Evolutionary conservation across 2,113 vertebrate genomes (phyloP).

Genomic region (Calyptomena viridis): DNA sequence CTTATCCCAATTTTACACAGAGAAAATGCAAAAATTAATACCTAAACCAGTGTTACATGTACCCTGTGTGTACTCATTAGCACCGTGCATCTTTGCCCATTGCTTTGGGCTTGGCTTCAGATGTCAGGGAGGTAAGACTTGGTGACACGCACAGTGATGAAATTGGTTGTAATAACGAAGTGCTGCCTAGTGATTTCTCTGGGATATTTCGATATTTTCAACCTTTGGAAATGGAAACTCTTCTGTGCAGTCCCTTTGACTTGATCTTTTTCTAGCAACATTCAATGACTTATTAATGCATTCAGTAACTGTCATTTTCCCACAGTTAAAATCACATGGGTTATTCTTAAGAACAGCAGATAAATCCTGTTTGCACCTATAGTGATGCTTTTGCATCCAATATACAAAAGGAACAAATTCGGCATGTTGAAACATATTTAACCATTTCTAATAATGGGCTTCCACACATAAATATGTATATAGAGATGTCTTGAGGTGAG

Average conservation of each 20-base stretch:
- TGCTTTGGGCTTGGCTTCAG: background rate
- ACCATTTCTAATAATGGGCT: background rate
- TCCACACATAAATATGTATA: background rate
- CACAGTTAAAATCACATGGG: background rate
- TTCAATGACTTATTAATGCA: background rate
- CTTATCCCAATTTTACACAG: background rate
- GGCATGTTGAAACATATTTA: background rate
- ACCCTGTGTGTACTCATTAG: background rate
- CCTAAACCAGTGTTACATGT: background rate
- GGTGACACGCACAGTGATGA: background rate
- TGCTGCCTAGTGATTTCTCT: background rate
- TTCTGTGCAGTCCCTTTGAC: background rate
- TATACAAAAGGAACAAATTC: background rate
- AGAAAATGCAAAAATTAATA: background rate
- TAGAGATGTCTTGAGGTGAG: no score
- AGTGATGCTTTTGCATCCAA: background rate
- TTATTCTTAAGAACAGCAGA: background rate
- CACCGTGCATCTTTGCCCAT: fast-evolving
- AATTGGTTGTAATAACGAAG: background rate
- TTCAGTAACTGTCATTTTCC: background rate
- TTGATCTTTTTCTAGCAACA: background rate
- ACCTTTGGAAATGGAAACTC: background rate
- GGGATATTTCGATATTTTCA: background rate
- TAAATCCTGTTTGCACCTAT: background rate
- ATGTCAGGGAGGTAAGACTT: background rate